These are phyloP conservation scores for Cossypha caffra DNA, from an alignment of 2,797 vertebrate genomes.

Conservation along the genomic window DNA sequence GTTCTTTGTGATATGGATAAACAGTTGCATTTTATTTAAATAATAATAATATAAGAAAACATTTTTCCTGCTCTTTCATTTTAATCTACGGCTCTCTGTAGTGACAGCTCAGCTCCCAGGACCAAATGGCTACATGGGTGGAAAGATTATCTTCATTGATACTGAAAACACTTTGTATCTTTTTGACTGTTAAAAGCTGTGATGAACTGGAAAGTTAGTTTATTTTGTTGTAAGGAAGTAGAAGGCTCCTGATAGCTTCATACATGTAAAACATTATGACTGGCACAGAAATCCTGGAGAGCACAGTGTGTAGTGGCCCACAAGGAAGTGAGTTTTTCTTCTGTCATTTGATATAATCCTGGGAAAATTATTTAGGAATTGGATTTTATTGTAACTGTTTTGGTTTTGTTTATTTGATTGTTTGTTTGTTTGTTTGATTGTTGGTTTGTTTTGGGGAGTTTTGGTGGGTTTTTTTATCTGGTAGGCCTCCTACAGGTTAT, in stretches of 20 bases:
- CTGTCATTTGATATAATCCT: background rate
- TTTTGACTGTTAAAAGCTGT: conserved; percentile 54
- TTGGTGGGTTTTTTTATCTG: background rate
- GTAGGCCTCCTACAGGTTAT: background rate
- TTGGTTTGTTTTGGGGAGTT: background rate
- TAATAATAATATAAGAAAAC: background rate
- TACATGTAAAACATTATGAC: background rate
- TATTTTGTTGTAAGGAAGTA: background rate
- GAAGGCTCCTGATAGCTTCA: background rate
- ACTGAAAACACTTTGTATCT: conserved; percentile 99
- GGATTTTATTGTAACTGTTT: background rate
- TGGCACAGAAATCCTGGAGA: background rate
- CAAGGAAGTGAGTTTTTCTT: background rate
- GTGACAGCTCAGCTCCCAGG: conserved; percentile 96
- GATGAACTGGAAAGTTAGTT: background rate
- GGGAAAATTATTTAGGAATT: background rate
- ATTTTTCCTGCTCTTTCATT: background rate
- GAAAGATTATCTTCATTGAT: conserved; percentile 97
- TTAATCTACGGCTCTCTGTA: conserved; percentile 62
- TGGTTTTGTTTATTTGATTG: background rate
- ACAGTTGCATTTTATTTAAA: background rate
- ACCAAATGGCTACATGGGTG: conserved; percentile 88
- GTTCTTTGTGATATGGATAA: background rate
- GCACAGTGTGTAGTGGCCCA: background rate
- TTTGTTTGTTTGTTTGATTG: background rate